These are phyloP conservation scores for Okapia johnstoni DNA, from an alignment of 2,113 vertebrate genomes.

Conservation along the genomic window DNA sequence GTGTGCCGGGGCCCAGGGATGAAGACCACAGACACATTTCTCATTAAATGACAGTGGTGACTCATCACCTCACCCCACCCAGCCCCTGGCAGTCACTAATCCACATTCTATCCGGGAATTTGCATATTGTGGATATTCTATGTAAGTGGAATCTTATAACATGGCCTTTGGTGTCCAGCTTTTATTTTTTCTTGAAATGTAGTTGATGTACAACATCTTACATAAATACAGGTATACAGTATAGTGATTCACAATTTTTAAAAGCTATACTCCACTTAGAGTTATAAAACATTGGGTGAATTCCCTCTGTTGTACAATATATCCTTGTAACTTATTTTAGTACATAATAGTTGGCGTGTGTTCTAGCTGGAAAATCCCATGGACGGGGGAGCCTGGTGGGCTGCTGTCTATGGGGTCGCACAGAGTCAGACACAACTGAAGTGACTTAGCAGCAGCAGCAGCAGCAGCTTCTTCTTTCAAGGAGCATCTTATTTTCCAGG, in stretches of 20 bases:
- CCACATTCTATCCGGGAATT: not conserved
- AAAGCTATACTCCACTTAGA: not conserved
- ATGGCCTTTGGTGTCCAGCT: not conserved
- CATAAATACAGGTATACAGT: not conserved
- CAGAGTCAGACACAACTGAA: too few relatives aligned
- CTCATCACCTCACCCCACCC: not conserved
- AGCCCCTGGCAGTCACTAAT: not conserved
- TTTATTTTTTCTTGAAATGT: not conserved
- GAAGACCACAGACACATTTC: not conserved
- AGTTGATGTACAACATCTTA: not conserved
- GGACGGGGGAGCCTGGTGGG: too few relatives aligned
- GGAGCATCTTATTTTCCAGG: not conserved
- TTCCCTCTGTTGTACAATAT: not conserved
- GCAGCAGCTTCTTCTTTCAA: too few relatives aligned
- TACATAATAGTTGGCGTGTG: fast-evolving
- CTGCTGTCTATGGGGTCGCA: too few relatives aligned
- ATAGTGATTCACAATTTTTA: not conserved
- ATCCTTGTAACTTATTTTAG: not conserved
- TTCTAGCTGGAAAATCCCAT: too few relatives aligned
- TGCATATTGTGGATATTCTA: not conserved
- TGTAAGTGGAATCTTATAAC: not conserved
- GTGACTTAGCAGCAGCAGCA: too few relatives aligned
- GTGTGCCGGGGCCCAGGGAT: not conserved
- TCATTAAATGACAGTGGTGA: not conserved
- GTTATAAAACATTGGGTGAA: not conserved